Percentiles rank a stretch among this genome's conserved stretches.
phyloP scores from a whole-genome alignment of 2,797 vertebrate genomes.

The Alfaro cultratus region DNA sequence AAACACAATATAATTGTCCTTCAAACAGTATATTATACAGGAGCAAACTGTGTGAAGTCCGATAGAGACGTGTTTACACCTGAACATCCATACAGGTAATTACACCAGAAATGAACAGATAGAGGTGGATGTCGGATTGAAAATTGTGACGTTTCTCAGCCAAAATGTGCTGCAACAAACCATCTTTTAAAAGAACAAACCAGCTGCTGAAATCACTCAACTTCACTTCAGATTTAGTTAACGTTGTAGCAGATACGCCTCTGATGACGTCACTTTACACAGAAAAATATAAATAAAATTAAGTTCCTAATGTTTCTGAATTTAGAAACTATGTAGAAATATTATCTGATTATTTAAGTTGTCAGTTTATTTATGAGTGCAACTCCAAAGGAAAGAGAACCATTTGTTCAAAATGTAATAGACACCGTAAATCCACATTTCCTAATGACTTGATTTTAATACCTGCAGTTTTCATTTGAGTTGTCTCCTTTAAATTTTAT shows the following conservation, averaged over 20 bases:
- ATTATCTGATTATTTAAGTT: not conserved
- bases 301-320: not conserved
- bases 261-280: not conserved
- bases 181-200: not conserved
- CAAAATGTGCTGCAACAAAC: not conserved
- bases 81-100: not conserved
- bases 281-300: not conserved
- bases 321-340: not conserved
- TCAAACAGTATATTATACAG: not conserved
- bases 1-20: not conserved
- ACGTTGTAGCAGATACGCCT: not conserved
- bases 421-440: not conserved
- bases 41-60: not conserved
- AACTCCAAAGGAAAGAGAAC: not conserved
- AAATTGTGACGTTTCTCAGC: not conserved
- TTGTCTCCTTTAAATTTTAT: not conserved
- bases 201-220: not conserved
- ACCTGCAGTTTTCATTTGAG: not conserved
- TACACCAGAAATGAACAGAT: not conserved
- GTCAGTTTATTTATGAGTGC: not conserved
- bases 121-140: not conserved
- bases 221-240: not conserved
- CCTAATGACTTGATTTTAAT: not conserved
- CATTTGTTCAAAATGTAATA: not conserved
- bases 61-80: not conserved